phyloP scores from a whole-genome alignment of 1,140 invertebrate genomes.

The Metopolophium dirhodum region DNA sequence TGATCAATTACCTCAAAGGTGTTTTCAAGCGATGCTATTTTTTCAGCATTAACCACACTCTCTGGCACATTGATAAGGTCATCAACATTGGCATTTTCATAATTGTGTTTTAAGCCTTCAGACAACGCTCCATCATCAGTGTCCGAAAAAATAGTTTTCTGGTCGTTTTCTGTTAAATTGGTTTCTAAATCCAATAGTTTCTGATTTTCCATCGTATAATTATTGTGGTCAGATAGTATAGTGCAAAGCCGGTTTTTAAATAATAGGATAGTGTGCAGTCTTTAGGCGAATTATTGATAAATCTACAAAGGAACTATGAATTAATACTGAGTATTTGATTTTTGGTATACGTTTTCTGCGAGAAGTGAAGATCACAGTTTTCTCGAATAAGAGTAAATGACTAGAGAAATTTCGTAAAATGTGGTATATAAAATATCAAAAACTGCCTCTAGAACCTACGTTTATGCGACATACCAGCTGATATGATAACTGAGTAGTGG shows the following conservation, averaged over 20 bases:
- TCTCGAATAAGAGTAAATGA: neutral
- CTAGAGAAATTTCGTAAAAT: neutral
- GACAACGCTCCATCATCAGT: neutral
- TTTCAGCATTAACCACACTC: neutral
- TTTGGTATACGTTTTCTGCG: neutral
- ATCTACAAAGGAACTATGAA: slow-evolving; percentile 35
- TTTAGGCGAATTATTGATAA: neutral
- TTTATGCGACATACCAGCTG: neutral
- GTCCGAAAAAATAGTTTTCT: neutral
- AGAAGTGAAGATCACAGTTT: neutral
- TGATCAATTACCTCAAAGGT: slow-evolving; percentile 25
- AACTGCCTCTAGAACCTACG: neutral
- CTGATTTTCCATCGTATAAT: slow-evolving; percentile 43
- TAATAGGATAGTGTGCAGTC: slow-evolving; percentile 35
- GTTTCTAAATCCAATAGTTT: slow-evolving; percentile 9
- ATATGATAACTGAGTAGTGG: slow-evolving; percentile 22
- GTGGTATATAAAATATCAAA: neutral
- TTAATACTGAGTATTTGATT: neutral
- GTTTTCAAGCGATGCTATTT: neutral
- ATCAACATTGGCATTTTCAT: slow-evolving; percentile 15
- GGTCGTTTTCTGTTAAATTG: neutral
- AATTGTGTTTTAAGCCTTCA: neutral
- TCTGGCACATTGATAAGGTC: neutral
- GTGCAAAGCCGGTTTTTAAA: neutral
- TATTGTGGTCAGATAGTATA: neutral